phyloP scores from a whole-genome alignment of 2,797 vertebrate genomes.

The Neosilurus mollespiculum region DNA sequence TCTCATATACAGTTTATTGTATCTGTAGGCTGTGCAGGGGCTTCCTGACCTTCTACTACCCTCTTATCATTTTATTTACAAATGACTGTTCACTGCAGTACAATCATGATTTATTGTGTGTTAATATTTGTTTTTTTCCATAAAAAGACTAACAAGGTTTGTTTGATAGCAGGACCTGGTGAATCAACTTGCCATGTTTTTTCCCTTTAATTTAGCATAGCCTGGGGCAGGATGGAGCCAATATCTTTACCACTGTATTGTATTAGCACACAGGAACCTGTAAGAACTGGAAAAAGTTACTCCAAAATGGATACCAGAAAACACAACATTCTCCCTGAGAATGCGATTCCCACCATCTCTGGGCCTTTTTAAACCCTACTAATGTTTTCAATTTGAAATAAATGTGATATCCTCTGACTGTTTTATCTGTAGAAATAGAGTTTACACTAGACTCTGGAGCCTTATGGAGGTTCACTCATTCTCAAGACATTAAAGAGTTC shows the following conservation, averaged over 20 bases:
- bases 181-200: neutral
- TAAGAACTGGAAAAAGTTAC: neutral
- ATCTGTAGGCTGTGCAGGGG: neutral
- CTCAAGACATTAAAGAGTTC: no score
- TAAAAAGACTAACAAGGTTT: neutral
- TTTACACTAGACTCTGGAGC: no score
- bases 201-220: neutral
- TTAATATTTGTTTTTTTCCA: neutral
- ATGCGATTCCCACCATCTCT: neutral
- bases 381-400: neutral
- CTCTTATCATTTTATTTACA: conserved; percentile 3
- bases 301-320: neutral
- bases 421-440: neutral
- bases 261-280: neutral
- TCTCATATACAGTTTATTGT: neutral
- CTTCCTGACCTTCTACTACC: neutral
- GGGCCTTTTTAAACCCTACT: neutral
- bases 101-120: neutral
- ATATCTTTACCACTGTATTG: neutral
- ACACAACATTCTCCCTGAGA: neutral
- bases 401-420: neutral
- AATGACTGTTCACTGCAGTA: neutral
- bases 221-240: neutral
- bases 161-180: neutral
- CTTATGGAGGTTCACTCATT: no score